Conservation (phyloP, 2,797 vertebrate genomes). For the Pogoniulus pusillus region DNA sequence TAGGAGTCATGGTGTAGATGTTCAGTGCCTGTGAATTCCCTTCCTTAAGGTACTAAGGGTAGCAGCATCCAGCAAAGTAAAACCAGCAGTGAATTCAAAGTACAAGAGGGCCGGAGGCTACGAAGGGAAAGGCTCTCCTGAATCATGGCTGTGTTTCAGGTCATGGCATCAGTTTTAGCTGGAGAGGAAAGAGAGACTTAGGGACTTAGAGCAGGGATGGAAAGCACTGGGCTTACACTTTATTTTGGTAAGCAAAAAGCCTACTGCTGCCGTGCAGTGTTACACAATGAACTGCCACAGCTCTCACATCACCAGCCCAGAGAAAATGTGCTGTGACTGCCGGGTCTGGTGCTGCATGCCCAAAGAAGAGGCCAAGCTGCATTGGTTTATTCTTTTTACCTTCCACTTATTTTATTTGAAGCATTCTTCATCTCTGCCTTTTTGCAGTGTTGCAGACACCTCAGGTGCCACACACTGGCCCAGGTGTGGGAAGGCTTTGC, state of each 20-base stretch:
- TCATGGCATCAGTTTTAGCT: not conserved
- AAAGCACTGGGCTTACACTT: constrained; percentile 53
- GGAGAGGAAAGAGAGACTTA: constrained; percentile 29
- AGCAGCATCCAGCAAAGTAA: no score
- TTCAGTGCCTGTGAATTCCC: no score
- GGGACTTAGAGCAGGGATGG: constrained; percentile 29
- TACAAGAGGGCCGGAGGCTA: not conserved
- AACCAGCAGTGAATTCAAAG: no score
- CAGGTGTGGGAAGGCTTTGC: not conserved
- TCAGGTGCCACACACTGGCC: not conserved
- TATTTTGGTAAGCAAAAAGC: constrained; percentile 60
- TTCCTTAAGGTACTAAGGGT: no score
- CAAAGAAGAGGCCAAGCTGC: constrained; percentile 44
- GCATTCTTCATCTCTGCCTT: constrained; percentile 7
- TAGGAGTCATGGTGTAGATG: no score
- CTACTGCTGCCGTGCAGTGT: constrained; percentile 46
- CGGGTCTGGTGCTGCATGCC: constrained; percentile 29
- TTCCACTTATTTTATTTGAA: not conserved
- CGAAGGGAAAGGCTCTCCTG: not conserved
- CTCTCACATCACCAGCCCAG: constrained; percentile 40
- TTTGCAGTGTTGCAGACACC: constrained; percentile 15
- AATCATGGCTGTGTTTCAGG: constrained; percentile 22
- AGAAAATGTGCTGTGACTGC: constrained; percentile 34
- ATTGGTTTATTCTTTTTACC: not conserved
- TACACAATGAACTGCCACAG: constrained; percentile 31